Percentiles rank a stretch among this genome's conserved stretches.
Conservation (phyloP, 1,140 invertebrate genomes). For the Diplogasteroides magnus region DNA sequence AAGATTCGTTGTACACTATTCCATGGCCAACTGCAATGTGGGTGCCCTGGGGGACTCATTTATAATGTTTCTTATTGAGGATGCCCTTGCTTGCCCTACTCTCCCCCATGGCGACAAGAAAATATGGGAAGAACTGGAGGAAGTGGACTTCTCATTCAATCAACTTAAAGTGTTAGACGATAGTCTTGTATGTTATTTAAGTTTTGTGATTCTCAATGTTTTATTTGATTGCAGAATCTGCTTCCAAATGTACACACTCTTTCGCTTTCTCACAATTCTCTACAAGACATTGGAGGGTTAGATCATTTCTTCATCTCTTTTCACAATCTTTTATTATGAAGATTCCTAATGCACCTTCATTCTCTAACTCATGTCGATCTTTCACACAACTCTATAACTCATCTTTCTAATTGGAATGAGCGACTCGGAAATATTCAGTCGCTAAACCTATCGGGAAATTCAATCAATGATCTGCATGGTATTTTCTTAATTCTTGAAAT, state of each 20-base stretch:
- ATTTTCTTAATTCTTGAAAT: background rate
- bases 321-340: background rate
- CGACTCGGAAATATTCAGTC: constrained; percentile 80
- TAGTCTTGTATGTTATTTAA: constrained; percentile 64
- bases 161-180: constrained; percentile 71
- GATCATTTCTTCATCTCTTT: constrained; percentile 57
- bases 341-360: background rate
- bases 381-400: background rate
- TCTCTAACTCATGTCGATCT: background rate
- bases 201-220: constrained; percentile 8
- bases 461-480: constrained; percentile 61
- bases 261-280: constrained; percentile 68
- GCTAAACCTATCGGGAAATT: constrained; percentile 80
- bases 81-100: constrained; percentile 23
- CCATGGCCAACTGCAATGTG: constrained; percentile 28
- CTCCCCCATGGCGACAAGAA: constrained; percentile 38
- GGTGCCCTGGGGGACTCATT: background rate
- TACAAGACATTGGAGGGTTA: constrained; percentile 68
- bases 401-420: constrained; percentile 64
- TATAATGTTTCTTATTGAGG: background rate
- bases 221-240: background rate
- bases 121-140: constrained; percentile 65
- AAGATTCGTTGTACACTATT: constrained; percentile 32
- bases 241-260: background rate
- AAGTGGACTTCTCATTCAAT: constrained; percentile 75